Percentiles rank a stretch among this genome's conserved stretches.
Conservation (phyloP, 2,113 vertebrate species). For the Nesoenas mayeri region DNA sequence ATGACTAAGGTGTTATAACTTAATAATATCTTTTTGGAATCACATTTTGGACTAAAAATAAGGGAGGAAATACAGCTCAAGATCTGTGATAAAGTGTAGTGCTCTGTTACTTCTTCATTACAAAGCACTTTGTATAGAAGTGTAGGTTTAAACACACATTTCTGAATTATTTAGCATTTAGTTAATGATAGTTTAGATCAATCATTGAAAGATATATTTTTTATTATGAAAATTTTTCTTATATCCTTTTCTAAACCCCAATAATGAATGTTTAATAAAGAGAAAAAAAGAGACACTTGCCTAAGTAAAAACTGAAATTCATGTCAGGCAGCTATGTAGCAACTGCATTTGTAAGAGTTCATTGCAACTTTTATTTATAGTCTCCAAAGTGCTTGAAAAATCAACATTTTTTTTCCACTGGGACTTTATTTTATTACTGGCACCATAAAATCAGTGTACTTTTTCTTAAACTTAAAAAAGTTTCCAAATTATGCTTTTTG, state of each 20-base stretch:
- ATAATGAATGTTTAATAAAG: background rate
- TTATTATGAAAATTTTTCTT: background rate
- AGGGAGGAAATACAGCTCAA: constrained; percentile 30
- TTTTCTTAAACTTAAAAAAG: no score
- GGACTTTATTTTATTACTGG: no score
- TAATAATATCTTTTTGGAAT: constrained; percentile 66
- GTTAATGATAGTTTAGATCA: constrained; percentile 27
- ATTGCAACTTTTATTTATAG: no score
- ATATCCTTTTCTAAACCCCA: background rate
- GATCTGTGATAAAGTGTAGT: constrained; percentile 42
- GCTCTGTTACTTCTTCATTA: constrained; percentile 47
- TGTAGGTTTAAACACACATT: constrained; percentile 55
- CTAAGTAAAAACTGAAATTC: background rate
- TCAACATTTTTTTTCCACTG: no score
- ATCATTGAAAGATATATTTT: constrained; percentile 49
- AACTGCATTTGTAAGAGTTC: background rate
- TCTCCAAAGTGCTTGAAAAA: no score
- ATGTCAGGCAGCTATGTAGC: background rate
- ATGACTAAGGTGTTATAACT: constrained; percentile 67
- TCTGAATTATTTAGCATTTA: constrained; percentile 38
- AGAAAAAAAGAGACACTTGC: background rate
- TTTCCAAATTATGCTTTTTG: no score
- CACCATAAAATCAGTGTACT: no score
- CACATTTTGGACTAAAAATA: constrained; percentile 50
- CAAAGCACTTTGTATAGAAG: background rate